Evolutionary conservation across 30 jellyfish, hydroid and myxozoan species (phyloP), one percentile per base, ranked within the genome.

Genomic region (Clytia hemisphaerica): DNA sequence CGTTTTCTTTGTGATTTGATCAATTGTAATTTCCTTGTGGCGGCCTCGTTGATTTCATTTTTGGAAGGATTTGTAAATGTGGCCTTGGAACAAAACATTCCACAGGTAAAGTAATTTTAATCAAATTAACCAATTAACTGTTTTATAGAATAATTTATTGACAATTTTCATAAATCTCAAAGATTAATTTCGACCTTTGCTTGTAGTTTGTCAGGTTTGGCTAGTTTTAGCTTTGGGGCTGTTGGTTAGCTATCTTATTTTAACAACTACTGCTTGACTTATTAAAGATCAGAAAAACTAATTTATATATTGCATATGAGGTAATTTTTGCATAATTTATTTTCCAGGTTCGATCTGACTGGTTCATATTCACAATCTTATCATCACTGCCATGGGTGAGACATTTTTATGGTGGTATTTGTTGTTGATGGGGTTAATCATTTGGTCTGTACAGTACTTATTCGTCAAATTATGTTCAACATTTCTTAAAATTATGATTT

Each of bases 371-470:
- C 73, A 77, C 78, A 51, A 90, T 89, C 24, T 68, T 88, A 27
- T 79, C 97, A 21, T 61, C 94, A 71, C 69, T 88, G 21, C 93
- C 97, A 6, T 88, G 97, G 97, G 97, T 89, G 50, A 36, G 93
- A n/a, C n/a, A n/a, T n/a, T n/a, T n/a, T n/a, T n/a, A n/a, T n/a
- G n/a, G n/a, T n/a, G n/a, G n/a, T n/a, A n/a, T n/a, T n/a, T n/a
- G n/a, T n/a, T n/a, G n/a, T n/a, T n/a, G 21, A 24, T 69, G n/a
- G 3, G 24, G 28, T 37, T 34, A 65, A 60, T 12, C 30, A 16
- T 14, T 14, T 0, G 15, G 28, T 16, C 15, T 51, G 18, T 51
- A 16, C 16, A 7, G 16, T 42, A 4, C 40, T 12, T 12, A 10
- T 25, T 57, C 18, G 16, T 0, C 7, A 1, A 2, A 21, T 31